A percentile compares a stretch with the other conserved stretches of the same genome.
Conservation (phyloP, 2,113 vertebrate species). For the Sylvietta virens region DNA sequence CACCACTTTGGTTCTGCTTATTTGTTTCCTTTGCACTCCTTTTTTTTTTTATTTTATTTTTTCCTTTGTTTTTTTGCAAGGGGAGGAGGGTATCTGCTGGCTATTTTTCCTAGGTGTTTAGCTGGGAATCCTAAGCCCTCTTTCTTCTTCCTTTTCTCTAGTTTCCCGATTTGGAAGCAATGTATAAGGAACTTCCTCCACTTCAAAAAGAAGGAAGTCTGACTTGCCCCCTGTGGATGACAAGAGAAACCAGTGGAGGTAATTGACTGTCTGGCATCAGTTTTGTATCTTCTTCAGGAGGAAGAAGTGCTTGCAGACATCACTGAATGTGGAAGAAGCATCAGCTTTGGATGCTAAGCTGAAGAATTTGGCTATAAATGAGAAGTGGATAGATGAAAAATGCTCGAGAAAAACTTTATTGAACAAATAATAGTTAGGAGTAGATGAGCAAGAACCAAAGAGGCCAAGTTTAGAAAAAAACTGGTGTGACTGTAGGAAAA, state of each 20-base stretch:
- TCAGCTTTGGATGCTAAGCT: not conserved
- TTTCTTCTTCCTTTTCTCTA: conserved; percentile 26
- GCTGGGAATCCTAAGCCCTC: not conserved
- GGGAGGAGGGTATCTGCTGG: not conserved
- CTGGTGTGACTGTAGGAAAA: not conserved
- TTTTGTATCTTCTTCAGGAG: not conserved
- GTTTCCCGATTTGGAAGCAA: conserved; percentile 64
- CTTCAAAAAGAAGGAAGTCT: conserved; percentile 14
- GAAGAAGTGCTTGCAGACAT: not conserved
- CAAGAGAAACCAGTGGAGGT: not conserved
- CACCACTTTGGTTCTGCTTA: not conserved
- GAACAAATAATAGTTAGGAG: not conserved
- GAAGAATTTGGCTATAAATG: not conserved
- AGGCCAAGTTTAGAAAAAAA: not conserved
- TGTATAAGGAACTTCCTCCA: conserved; percentile 69
- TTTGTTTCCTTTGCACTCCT: not conserved
- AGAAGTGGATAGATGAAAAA: not conserved
- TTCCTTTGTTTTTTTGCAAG: too few relatives aligned
- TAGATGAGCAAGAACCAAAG: not conserved
- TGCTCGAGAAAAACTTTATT: not conserved
- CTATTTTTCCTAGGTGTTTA: not conserved
- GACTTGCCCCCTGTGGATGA: not conserved
- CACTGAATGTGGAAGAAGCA: not conserved
- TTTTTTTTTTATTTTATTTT: too few relatives aligned
- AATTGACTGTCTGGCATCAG: not conserved